phyloP scores from a whole-genome alignment of 1,140 invertebrate genomes.

The Hylaeus anthracinus region DNA sequence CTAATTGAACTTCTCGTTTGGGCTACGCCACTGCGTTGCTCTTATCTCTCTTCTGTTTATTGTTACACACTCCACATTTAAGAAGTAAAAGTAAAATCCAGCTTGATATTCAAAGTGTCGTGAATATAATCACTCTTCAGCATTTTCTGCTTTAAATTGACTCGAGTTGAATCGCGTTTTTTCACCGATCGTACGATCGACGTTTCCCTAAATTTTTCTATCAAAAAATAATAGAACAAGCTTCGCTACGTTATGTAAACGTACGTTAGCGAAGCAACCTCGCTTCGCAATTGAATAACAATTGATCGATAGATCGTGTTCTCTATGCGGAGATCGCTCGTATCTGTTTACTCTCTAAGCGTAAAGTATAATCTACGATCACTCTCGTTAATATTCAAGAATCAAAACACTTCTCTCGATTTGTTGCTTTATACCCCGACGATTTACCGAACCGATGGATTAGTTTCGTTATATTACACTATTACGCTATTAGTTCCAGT shows the following conservation, averaged over 20 bases:
- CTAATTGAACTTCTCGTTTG: no score
- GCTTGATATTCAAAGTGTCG: not conserved
- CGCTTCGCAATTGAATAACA: slow-evolving; percentile 31
- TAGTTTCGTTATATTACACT: no score
- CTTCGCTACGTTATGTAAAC: slow-evolving; percentile 28
- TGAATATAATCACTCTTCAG: not conserved
- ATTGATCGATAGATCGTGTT: slow-evolving; percentile 24
- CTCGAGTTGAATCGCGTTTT: not conserved
- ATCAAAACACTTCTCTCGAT: not conserved
- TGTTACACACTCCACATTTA: no score
- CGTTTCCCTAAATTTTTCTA: slow-evolving; percentile 38
- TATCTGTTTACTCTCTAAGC: slow-evolving; percentile 14
- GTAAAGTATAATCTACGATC: slow-evolving; percentile 6
- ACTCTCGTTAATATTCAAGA: not conserved
- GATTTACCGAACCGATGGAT: no score
- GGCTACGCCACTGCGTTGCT: no score
- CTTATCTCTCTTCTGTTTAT: no score
- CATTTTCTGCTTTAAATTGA: not conserved
- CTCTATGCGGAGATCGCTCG: not conserved
- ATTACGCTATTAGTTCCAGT: no score
- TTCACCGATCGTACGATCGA: slow-evolving; percentile 28
- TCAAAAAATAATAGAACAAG: slow-evolving; percentile 48
- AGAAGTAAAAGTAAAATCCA: no score
- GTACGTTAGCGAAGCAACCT: slow-evolving; percentile 20
- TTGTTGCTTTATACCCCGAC: no score